Evolutionary conservation across 2,888 invertebrate species (phyloP), one percentile per base, ranked within the genome.

Genomic region (Thereva nobilitata): DNA sequence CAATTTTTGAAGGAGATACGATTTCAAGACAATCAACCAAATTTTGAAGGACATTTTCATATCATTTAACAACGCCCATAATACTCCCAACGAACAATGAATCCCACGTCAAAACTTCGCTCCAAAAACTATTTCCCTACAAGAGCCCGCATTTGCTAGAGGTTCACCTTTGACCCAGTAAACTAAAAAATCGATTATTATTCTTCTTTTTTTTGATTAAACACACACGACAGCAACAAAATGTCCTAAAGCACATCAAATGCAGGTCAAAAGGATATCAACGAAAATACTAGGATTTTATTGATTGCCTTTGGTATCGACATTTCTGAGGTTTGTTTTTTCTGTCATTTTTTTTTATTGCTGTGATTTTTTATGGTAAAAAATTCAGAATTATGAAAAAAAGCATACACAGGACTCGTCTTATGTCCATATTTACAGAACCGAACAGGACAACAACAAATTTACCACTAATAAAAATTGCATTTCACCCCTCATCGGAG

Each of bases 221-320:
- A 45, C 4, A 9, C 9, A 35, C 9, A 53, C 5, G 40, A 38
- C 37, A 41, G 47, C 5, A 34, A 5, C 38, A 35, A 44, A 44
- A 8, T 44, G 44, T 44, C 23, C 23, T 2, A 23, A 44, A n/a
- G 53, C 9, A 40, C 5, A 38, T 49, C 10, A 40, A 42, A 61
- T 61, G 61, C 61, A 61, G 61, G 61, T 61, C 61, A 61, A 61
- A 42, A 61, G 23, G 61, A 50, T 50, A 50, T 61, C 61, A 61
- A 61, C 50, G 40, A 61, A 57, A 61, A 61, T 61, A 49, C 9
- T n/a, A 42, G 61, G 50, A 61, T 61, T 50, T 50, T 61, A 61
- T 50, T 61, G 50, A 61, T 61, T 50, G 61, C 34, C 34, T 44
- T 37, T 12, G 38, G 47, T 59, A 59, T 59, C 57, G 57, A 59